Conservation (phyloP, 2,113 vertebrate genomes). For the Taxidea taxus region DNA sequence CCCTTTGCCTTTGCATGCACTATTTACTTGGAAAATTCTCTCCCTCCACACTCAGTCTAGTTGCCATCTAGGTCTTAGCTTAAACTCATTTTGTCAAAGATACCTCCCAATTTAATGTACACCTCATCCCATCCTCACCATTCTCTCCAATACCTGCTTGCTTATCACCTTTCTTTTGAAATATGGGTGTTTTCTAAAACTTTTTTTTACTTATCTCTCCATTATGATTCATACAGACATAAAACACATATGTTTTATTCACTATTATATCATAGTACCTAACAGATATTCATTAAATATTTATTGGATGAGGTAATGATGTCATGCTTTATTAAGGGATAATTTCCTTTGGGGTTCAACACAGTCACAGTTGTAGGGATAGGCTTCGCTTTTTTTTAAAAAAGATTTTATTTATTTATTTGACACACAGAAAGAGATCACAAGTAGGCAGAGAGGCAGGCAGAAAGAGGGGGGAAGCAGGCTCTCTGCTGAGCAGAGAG, state of each 20-base stretch:
- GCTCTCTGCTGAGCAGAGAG: too few species aligned
- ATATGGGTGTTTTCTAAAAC: not conserved
- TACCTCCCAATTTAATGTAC: not conserved
- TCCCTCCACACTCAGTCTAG: not conserved
- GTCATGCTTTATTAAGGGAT: not conserved
- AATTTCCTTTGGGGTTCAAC: not conserved
- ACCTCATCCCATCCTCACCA: not conserved
- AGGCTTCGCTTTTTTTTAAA: not conserved
- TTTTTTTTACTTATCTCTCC: not conserved
- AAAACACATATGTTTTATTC: not conserved
- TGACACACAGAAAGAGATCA: too few species aligned
- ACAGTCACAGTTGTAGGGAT: not conserved
- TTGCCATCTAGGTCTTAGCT: not conserved
- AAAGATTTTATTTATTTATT: too few species aligned
- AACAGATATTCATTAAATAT: not conserved
- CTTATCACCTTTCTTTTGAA: not conserved
- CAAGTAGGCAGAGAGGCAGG: too few species aligned
- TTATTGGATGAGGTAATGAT: not conserved
- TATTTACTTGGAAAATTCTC: not conserved
- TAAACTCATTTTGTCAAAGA: not conserved
- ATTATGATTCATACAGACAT: not conserved
- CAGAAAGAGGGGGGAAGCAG: too few species aligned
- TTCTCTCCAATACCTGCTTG: not conserved
- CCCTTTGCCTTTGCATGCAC: not conserved
- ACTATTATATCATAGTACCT: not conserved